Conservation (phyloP, 2,113 vertebrate genomes). For the Chauna torquata region DNA sequence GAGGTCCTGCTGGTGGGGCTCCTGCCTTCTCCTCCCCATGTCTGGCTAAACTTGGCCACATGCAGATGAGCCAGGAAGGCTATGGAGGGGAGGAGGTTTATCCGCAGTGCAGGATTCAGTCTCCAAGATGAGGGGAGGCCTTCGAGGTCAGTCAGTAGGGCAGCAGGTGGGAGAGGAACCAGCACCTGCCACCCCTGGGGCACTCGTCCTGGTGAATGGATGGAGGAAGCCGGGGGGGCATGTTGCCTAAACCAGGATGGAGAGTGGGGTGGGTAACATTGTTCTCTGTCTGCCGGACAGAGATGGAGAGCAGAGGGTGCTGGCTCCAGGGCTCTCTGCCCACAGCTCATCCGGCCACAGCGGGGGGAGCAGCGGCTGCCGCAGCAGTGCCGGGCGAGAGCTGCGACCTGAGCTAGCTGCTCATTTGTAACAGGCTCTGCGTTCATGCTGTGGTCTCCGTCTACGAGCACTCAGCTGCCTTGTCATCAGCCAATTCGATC, state of each 20-base stretch:
- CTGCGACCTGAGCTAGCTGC: background rate
- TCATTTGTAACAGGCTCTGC: background rate
- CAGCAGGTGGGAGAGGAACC: background rate
- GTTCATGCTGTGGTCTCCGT: constrained; percentile 49
- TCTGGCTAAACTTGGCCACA: background rate
- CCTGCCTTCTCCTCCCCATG: background rate
- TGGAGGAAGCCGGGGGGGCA: fast-evolving
- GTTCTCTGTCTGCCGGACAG: background rate
- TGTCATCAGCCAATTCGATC: constrained; percentile 75
- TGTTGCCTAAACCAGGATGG: fast-evolving
- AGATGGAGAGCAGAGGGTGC: background rate
- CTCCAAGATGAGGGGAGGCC: background rate
- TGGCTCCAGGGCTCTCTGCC: background rate
- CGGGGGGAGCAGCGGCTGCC: fast-evolving
- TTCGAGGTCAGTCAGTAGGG: background rate
- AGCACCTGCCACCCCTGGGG: fast-evolving
- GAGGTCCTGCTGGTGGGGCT: background rate
- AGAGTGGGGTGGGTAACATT: fast-evolving
- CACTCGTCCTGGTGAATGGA: fast-evolving
- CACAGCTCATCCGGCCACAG: fast-evolving
- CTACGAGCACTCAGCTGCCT: constrained; percentile 61
- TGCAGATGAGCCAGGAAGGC: background rate
- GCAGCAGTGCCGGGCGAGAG: background rate
- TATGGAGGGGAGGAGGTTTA: background rate
- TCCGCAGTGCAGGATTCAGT: background rate